Conservation (phyloP, 2,113 vertebrate genomes). For the Trinectes maculatus region DNA sequence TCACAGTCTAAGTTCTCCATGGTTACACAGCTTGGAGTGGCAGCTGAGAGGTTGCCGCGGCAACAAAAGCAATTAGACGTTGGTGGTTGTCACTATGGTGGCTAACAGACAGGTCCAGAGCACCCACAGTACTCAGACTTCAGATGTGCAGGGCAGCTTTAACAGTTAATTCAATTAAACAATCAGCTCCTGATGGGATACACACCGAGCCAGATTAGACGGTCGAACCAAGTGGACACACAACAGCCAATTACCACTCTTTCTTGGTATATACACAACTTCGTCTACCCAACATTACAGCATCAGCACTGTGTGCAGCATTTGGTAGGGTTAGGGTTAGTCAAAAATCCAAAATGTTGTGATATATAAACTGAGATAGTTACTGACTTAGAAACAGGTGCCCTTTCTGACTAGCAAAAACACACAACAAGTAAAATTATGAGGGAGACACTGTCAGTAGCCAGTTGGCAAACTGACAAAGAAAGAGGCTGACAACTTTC, state of each 20-base stretch:
- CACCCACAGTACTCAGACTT: conserved; percentile 30
- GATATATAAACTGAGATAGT: no score
- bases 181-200: conserved; percentile 63
- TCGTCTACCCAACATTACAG: no score
- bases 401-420: no score
- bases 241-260: background rate
- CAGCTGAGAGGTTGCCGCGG: conserved; percentile 72
- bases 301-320: no score
- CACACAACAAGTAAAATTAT: no score
- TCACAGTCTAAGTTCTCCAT: conserved; percentile 62
- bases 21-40: conserved; percentile 74
- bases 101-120: background rate
- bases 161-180: conserved; percentile 67
- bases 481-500: no score
- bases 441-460: no score
- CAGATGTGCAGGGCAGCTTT: conserved; percentile 53
- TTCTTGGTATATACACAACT: no score
- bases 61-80: conserved; percentile 49
- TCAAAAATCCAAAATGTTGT: no score
- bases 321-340: no score
- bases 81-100: conserved; percentile 18
- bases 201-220: conserved; percentile 52
- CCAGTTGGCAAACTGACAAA: no score
- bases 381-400: no score
- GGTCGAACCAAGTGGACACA: conserved; percentile 40